A percentile compares a stretch with the other conserved stretches of the same genome.
phyloP scores from a whole-genome alignment of 2,797 vertebrate species.

The Oophaga sylvatica region DNA sequence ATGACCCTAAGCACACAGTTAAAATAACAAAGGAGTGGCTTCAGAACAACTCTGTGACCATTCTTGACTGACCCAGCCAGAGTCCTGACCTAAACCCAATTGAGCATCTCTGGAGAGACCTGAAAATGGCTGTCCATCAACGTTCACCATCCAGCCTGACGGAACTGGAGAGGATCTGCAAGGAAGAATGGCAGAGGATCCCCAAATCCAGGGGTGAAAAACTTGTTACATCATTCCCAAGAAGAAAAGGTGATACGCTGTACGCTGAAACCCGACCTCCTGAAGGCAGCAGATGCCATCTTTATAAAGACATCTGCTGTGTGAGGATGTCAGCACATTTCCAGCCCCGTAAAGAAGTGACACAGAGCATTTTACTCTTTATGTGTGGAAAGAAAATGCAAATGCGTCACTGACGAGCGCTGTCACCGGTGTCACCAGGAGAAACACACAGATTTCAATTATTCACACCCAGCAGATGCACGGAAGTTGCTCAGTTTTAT shows the following conservation, averaged over 20 bases:
- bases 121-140: no score
- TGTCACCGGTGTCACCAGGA: background rate
- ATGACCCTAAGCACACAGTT: no score
- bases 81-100: no score
- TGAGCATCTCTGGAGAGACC: no score
- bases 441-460: slow-evolving; percentile 25
- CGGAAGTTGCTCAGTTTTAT: background rate
- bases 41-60: no score
- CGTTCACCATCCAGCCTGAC: no score
- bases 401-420: background rate
- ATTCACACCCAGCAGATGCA: background rate
- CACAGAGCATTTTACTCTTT: slow-evolving; percentile 22
- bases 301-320: slow-evolving; percentile 36
- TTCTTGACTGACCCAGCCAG: no score
- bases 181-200: no score
- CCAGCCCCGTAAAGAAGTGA: slow-evolving; percentile 21
- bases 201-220: no score
- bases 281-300: slow-evolving; percentile 34
- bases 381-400: background rate
- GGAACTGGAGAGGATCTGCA: no score
- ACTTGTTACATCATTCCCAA: no score
- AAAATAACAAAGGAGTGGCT: no score
- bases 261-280: background rate
- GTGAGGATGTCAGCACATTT: slow-evolving; percentile 8
- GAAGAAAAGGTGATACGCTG: background rate